These are phyloP conservation scores for Andrena flavipes DNA, from an alignment of 2,888 invertebrate species.

Conservation along the genomic window DNA sequence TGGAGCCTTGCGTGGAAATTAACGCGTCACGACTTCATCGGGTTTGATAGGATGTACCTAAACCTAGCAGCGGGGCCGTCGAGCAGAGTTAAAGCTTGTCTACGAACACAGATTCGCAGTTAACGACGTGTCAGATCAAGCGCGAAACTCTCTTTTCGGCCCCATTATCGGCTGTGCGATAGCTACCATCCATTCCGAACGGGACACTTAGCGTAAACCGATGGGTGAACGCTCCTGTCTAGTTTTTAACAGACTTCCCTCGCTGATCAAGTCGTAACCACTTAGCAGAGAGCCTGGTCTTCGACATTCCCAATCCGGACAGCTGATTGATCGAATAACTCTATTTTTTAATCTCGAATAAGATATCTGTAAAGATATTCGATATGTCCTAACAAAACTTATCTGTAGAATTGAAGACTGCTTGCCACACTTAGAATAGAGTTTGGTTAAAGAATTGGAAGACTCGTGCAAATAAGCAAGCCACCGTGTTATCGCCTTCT, in stretches of 20 bases:
- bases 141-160: constrained; percentile 54
- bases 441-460: not conserved
- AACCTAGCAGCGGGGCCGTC: constrained; percentile 59
- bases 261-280: not conserved
- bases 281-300: not conserved
- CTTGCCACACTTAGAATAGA: not conserved
- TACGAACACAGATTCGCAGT: constrained; percentile 43
- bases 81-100: constrained; percentile 53
- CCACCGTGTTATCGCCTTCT: too few relatives aligned
- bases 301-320: not conserved
- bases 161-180: constrained; percentile 23
- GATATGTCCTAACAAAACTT: too few relatives aligned
- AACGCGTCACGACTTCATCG: constrained; percentile 80
- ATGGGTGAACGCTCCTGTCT: not conserved
- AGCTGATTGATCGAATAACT: not conserved
- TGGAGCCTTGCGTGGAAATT: constrained; percentile 76
- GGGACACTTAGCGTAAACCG: constrained; percentile 9
- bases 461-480: too few relatives aligned
- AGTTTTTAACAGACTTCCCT: not conserved
- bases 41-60: constrained; percentile 69
- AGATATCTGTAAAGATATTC: too few relatives aligned
- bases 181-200: constrained; percentile 15
- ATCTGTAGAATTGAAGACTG: too few relatives aligned
- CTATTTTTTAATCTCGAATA: too few relatives aligned
- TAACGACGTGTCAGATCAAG: constrained; percentile 63